phyloP scores from a whole-genome alignment of 2,888 invertebrate species.

The Brenthis hecate region DNA sequence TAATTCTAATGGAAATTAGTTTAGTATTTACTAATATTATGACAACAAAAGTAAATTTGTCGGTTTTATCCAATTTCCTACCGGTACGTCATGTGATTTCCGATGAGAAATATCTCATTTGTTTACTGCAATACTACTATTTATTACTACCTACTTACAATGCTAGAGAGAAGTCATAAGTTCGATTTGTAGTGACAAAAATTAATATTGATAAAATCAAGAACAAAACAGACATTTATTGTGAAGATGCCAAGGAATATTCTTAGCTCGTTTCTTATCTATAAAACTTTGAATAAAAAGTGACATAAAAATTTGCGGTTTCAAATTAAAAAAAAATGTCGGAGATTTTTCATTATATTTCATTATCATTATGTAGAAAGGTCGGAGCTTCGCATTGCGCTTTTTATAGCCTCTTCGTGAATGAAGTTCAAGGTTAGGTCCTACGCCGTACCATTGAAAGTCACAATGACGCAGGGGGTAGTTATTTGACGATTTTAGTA shows the following conservation, averaged over 20 bases:
- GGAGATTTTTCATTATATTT: background rate
- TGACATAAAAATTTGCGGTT: background rate
- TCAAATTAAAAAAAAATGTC: background rate
- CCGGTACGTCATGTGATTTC: no score
- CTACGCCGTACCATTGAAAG: background rate
- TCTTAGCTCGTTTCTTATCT: no score
- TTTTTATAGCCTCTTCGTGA: background rate
- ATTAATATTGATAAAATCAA: no score
- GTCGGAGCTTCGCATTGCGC: background rate
- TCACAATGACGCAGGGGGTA: background rate
- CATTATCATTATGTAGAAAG: conserved; percentile 8
- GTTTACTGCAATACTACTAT: no score
- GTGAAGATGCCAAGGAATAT: no score
- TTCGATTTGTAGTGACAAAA: no score
- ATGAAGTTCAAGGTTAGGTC: conserved; percentile 17
- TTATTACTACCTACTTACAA: no score
- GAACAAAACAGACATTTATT: no score
- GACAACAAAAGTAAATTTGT: background rate
- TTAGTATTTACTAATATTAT: background rate
- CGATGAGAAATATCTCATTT: no score
- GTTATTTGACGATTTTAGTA: background rate
- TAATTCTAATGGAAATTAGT: background rate
- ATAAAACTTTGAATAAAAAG: no score
- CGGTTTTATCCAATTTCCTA: no score
- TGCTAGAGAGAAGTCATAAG: no score